These are phyloP conservation scores for Drosophila santomea DNA, from an alignment of 1,140 invertebrate species.

Conservation along the genomic window DNA sequence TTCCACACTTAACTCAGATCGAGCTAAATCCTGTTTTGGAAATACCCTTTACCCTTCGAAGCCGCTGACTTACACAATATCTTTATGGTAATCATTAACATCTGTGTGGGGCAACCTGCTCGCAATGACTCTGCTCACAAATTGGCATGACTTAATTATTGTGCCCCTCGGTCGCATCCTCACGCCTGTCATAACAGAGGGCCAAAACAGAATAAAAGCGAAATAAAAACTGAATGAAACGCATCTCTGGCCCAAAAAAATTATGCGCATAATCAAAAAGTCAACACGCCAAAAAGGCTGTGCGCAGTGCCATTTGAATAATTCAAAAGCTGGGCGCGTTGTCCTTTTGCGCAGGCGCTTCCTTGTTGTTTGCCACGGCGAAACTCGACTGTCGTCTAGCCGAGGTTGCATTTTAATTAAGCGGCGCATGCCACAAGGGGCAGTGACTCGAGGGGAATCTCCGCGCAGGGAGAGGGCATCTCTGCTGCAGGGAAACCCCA, in stretches of 20 bases:
- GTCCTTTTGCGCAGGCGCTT: constrained; percentile 80
- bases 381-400: constrained; percentile 30
- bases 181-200: constrained; percentile 57
- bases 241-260: constrained; percentile 38
- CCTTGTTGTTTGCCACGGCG: constrained; percentile 18
- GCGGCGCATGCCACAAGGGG: constrained; percentile 72
- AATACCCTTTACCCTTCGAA: background rate
- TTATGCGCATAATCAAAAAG: constrained; percentile 83
- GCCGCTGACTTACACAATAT: background rate
- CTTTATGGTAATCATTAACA: constrained; percentile 29
- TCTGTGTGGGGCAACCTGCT: constrained; percentile 29
- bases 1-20: background rate
- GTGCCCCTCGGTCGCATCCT: constrained; percentile 39
- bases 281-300: constrained; percentile 75
- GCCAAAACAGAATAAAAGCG: background rate
- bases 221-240: background rate
- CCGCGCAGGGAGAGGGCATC: background rate
- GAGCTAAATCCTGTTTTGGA: constrained; percentile 2
- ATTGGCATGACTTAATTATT: constrained; percentile 79
- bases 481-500: too few relatives aligned
- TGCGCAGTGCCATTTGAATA: constrained; percentile 73
- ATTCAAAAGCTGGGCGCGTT: constrained; percentile 75
- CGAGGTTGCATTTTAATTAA: constrained; percentile 79
- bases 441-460: constrained; percentile 1
- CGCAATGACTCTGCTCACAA: constrained; percentile 38